Conservation (phyloP, 2,113 vertebrate species). For the Miniopterus natalensis region DNA sequence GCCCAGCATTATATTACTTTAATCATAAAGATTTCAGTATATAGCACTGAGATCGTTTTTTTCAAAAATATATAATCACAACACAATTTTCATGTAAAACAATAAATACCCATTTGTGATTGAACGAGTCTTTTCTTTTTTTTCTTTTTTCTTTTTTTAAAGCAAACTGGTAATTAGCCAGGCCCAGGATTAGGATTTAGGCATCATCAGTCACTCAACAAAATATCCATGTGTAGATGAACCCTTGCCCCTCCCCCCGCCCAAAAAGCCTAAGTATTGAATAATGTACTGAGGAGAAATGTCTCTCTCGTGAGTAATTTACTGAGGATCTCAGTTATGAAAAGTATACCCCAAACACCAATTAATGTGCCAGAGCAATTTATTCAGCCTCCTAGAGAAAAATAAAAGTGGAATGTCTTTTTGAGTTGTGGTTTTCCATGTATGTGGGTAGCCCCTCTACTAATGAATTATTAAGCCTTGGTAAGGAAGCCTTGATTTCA, state of each 20-base stretch:
- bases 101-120: not conserved
- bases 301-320: slow-evolving; percentile 60
- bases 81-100: slow-evolving; percentile 12
- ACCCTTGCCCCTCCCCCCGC: too few relatives aligned
- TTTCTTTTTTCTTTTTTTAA: not conserved
- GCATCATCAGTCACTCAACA: not conserved
- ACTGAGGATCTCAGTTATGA: slow-evolving; percentile 41
- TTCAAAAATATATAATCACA: slow-evolving; percentile 39
- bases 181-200: not conserved
- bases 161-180: not conserved
- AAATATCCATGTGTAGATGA: not conserved
- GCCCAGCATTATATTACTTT: not conserved
- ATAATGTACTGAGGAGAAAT: not conserved
- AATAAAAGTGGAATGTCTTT: slow-evolving; percentile 58
- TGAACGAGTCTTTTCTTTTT: not conserved
- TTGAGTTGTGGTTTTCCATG: slow-evolving; percentile 59
- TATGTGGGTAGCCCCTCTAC: not conserved
- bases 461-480: slow-evolving; percentile 55
- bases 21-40: not conserved
- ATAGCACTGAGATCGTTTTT: not conserved
- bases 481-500: slow-evolving; percentile 46
- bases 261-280: not conserved
- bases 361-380: slow-evolving; percentile 68
- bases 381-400: slow-evolving; percentile 60
- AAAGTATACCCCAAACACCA: slow-evolving; percentile 62